Evolutionary conservation across 53 echinoderm and acorn worm genomes (phyloP).

Genomic region (Echinarachnius parma): DNA sequence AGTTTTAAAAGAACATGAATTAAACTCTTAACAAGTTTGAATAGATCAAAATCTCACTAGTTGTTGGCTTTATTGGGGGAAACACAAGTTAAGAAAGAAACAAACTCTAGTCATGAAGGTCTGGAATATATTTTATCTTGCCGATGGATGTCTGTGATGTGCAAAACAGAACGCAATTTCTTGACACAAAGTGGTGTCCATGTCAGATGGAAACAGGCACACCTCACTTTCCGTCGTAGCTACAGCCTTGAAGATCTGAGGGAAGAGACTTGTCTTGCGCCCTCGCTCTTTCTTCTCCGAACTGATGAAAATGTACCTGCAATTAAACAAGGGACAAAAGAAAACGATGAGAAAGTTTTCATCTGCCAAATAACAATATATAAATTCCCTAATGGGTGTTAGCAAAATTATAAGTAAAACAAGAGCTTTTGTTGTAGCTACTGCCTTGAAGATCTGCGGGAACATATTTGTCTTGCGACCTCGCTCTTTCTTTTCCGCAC

Average conservation of each 20-base stretch:
- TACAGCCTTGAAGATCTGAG: conserved; percentile 74
- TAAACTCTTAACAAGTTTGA: too few relatives aligned
- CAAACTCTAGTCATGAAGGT: too few relatives aligned
- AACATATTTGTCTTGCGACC: conserved; percentile 85
- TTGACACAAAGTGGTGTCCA: conserved; percentile 72
- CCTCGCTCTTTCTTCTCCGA: conserved; percentile 84
- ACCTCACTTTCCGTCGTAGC: conserved; percentile 91
- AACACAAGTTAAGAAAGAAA: too few relatives aligned
- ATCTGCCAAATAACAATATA: too few relatives aligned
- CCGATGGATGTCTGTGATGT: conserved; percentile 42
- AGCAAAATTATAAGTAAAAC: too few relatives aligned
- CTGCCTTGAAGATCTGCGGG: conserved; percentile 75
- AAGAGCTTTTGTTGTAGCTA: conserved; percentile 90
- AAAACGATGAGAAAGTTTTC: too few relatives aligned
- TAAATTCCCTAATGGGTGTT: too few relatives aligned
- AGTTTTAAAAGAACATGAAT: too few relatives aligned
- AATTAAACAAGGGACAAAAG: too few relatives aligned
- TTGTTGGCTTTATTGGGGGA: too few relatives aligned
- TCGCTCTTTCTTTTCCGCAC: conserved; percentile 83
- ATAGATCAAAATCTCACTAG: too few relatives aligned
- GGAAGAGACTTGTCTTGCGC: conserved; percentile 85
- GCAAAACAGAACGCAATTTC: conserved; percentile 73
- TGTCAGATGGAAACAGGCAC: conserved; percentile 84
- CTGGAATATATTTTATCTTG: too few relatives aligned
- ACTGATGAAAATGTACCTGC: conserved; percentile 79